These are phyloP conservation scores for Muntiacus muntjak DNA, from an alignment of 2,113 vertebrate genomes.

Conservation along the genomic window DNA sequence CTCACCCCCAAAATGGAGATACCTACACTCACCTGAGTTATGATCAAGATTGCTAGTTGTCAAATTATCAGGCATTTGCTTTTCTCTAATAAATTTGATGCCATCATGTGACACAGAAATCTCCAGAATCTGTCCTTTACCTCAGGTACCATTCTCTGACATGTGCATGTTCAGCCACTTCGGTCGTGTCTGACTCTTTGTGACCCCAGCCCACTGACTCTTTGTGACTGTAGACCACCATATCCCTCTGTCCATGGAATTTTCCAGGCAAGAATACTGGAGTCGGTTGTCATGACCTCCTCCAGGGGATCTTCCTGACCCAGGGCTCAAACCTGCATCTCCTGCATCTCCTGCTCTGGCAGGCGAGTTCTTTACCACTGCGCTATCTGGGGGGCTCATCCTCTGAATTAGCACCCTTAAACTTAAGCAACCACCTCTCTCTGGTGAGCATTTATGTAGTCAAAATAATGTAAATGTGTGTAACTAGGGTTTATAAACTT, in stretches of 20 bases:
- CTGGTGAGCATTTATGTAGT: background rate
- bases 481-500: background rate
- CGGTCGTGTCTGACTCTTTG: background rate
- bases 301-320: background rate
- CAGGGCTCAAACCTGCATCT: background rate
- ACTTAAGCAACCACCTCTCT: background rate
- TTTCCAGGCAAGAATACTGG: background rate
- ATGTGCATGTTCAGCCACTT: background rate
- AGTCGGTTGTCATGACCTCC: background rate
- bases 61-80: background rate
- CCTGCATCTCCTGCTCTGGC: background rate
- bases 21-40: background rate
- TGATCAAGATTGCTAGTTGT: background rate
- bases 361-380: background rate
- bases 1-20: background rate
- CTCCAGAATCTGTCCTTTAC: slow-evolving; percentile 5
- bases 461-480: background rate
- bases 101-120: background rate
- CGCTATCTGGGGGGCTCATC: background rate
- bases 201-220: background rate
- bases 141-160: background rate
- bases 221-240: background rate
- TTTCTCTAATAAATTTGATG: background rate
- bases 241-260: background rate
- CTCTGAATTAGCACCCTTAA: background rate